These are phyloP conservation scores for Lepidocolaptes lacrymiger DNA, from an alignment of 2,797 vertebrate genomes.

Conservation along the genomic window DNA sequence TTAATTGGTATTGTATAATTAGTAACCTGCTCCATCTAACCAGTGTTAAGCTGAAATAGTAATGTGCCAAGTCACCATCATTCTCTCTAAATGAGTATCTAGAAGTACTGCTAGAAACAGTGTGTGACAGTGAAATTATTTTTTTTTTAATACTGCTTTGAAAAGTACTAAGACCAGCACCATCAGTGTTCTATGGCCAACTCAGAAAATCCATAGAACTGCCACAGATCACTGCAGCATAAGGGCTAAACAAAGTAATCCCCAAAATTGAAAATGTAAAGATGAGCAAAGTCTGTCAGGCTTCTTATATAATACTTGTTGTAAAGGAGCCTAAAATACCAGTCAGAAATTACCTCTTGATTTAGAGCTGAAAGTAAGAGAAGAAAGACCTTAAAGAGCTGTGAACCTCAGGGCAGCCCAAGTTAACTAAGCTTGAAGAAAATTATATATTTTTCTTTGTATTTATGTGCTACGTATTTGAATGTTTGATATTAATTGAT, in stretches of 20 bases:
- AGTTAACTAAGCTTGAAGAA: neutral
- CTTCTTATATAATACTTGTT: neutral
- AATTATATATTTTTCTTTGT: neutral
- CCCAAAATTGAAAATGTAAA: neutral
- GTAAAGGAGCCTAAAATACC: neutral
- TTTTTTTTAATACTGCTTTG: neutral
- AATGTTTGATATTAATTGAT: constrained; percentile 2
- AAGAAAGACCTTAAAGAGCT: neutral
- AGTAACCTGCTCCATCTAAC: constrained; percentile 35
- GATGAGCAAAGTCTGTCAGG: neutral
- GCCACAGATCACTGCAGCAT: neutral
- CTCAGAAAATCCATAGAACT: neutral
- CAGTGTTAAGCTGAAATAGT: constrained; percentile 5
- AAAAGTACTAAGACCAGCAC: neutral
- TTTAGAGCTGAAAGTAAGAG: neutral
- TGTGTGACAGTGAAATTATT: neutral
- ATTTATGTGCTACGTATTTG: neutral
- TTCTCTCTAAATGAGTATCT: neutral
- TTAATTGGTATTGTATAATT: constrained; percentile 63
- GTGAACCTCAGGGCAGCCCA: neutral
- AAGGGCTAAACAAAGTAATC: constrained; percentile 16
- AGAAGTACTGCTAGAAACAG: neutral
- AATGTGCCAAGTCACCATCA: constrained; percentile 1
- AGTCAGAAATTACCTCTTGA: neutral
- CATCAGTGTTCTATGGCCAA: neutral